Evolutionary conservation across 2,113 vertebrate genomes (phyloP).

Genomic region (Oxyruncus cristatus): DNA sequence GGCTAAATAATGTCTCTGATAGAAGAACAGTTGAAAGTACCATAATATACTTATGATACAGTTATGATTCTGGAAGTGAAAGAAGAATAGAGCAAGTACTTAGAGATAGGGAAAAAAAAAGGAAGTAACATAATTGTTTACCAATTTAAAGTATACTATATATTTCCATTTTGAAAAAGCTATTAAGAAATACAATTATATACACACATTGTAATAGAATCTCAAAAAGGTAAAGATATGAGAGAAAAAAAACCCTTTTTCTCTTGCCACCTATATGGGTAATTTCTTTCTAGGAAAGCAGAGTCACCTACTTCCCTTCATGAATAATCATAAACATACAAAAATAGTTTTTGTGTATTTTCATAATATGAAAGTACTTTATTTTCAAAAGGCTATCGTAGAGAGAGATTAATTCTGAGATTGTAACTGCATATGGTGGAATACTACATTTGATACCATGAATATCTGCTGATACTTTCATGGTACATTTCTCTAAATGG

Average conservation of each 20-base stretch:
- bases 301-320: not conserved
- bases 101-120: not conserved
- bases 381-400: not conserved
- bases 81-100: not conserved
- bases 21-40: not conserved
- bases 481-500: not conserved
- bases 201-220: not conserved
- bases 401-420: not conserved
- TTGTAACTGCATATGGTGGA: not conserved
- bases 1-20: not conserved
- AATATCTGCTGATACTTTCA: not conserved
- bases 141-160: not conserved
- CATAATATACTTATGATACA: not conserved
- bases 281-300: not conserved
- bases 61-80: not conserved
- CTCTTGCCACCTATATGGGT: not conserved
- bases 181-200: not conserved
- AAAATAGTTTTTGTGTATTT: not conserved
- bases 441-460: not conserved
- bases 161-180: not conserved
- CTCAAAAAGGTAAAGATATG: not conserved
- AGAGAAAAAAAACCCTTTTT: not conserved
- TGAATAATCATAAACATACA: not conserved
- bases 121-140: not conserved
- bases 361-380: not conserved